A percentile compares a stretch with the other conserved stretches of the same genome.
These are phyloP conservation scores for Amphilophus citrinellus DNA, from an alignment of 2,113 vertebrate species.

Conservation along the genomic window DNA sequence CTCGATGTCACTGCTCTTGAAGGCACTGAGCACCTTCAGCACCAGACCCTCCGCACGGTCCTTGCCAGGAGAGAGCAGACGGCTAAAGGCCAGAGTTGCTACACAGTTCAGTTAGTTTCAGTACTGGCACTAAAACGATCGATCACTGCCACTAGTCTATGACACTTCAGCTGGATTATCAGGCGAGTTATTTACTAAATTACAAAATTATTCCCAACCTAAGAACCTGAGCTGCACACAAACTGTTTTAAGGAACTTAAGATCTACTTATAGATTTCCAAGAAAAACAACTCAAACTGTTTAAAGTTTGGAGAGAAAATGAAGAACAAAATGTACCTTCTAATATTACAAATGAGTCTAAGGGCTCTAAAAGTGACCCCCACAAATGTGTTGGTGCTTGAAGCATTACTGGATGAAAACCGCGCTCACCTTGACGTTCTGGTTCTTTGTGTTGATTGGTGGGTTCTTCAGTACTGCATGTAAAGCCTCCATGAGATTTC, in stretches of 20 bases:
- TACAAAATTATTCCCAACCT: neutral
- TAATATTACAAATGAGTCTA: neutral
- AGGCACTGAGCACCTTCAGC: slow-evolving; percentile 95
- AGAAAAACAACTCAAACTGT: neutral
- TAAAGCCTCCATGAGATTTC: slow-evolving; percentile 93
- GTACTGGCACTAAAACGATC: neutral
- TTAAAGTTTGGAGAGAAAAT: neutral
- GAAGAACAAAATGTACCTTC: accelerated
- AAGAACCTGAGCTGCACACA: neutral
- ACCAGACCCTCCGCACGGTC: slow-evolving; percentile 95
- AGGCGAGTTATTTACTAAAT: neutral
- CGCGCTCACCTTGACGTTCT: slow-evolving; percentile 90
- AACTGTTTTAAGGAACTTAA: accelerated
- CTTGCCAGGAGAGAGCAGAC: slow-evolving; percentile 66
- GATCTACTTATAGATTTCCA: neutral
- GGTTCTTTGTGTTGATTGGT: slow-evolving; percentile 97
- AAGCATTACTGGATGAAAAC: neutral
- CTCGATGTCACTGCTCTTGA: slow-evolving; percentile 96
- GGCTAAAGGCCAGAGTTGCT: neutral
- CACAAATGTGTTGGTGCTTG: neutral
- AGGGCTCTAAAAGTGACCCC: neutral
- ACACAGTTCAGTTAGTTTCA: neutral
- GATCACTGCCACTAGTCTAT: neutral
- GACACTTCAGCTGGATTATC: neutral
- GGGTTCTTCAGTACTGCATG: slow-evolving; percentile 98